Evolutionary conservation across 1,140 invertebrate genomes (phyloP).

Genomic region (Delia radicum): DNA sequence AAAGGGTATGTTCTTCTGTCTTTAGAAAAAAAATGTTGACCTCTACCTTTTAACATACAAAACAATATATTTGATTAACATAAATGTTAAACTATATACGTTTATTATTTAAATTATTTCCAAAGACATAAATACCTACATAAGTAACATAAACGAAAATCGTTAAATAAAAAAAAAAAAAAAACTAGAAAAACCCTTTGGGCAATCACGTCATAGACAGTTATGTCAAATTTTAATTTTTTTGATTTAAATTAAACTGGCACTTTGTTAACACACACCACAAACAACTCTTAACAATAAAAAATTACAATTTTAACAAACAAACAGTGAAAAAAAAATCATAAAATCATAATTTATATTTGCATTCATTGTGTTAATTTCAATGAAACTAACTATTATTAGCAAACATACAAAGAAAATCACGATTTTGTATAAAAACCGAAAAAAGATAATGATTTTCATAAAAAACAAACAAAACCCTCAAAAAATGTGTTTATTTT

Average conservation of each 20-base stretch:
- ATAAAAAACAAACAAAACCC: background rate
- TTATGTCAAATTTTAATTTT: conserved; percentile 4
- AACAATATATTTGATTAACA: too few relatives aligned
- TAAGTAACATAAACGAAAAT: too few relatives aligned
- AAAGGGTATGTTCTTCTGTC: too few relatives aligned
- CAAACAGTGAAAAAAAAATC: background rate
- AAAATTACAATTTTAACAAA: background rate
- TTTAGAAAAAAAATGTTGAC: too few relatives aligned
- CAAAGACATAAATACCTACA: too few relatives aligned
- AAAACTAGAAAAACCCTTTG: too few relatives aligned
- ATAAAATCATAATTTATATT: conserved; percentile 16
- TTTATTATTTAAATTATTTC: too few relatives aligned
- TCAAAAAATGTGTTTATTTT: background rate
- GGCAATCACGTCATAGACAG: conserved; percentile 13
- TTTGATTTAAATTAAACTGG: conserved; percentile 14
- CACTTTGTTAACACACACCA: conserved; percentile 12
- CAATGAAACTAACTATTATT: conserved; percentile 16
- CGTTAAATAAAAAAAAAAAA: too few relatives aligned
- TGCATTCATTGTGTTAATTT: conserved; percentile 23
- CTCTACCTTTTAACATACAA: too few relatives aligned
- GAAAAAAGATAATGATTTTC: background rate
- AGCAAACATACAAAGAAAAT: background rate
- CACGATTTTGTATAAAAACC: background rate
- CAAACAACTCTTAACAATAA: background rate
- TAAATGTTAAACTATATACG: too few relatives aligned